Percentiles rank a stretch among this genome's conserved stretches.
phyloP scores from a whole-genome alignment of 2,888 invertebrate species.

The Synergus umbraculus region DNA sequence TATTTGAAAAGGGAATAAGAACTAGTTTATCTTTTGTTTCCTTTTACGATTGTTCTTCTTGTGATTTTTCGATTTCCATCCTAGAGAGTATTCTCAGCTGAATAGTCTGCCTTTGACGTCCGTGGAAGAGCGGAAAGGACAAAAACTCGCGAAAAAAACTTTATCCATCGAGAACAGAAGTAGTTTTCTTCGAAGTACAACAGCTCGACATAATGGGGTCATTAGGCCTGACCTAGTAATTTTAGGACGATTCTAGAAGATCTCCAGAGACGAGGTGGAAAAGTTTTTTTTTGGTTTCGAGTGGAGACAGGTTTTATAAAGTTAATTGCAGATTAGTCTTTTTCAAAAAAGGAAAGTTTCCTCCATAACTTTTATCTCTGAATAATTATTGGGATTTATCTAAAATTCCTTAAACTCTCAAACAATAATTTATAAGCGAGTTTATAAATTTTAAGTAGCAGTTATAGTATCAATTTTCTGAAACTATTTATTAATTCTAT shows the following conservation, averaged over 20 bases:
- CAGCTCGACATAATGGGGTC: constrained; percentile 23
- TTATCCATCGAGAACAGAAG: constrained; percentile 2
- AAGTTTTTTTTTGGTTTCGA: not conserved
- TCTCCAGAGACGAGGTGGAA: not conserved
- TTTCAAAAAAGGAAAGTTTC: not conserved
- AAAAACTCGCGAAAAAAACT: constrained; percentile 2
- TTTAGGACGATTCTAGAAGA: not conserved
- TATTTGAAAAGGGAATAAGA: not conserved
- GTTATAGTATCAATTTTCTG: no score
- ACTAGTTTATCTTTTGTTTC: constrained; percentile 14
- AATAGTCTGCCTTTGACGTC: not conserved
- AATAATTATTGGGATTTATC: no score
- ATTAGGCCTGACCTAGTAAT: constrained; percentile 18
- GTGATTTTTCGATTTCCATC: constrained; percentile 1
- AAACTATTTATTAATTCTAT: no score
- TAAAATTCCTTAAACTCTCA: no score
- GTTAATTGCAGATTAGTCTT: not conserved
- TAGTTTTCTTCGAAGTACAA: not conserved
- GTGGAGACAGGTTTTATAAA: not conserved
- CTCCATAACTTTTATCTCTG: not conserved
- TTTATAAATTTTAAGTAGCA: no score
- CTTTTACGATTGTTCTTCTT: not conserved
- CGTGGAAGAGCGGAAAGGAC: not conserved
- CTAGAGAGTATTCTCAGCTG: not conserved
- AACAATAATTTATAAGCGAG: no score